Evolutionary conservation across 2,888 invertebrate genomes (phyloP), one percentile per base, ranked within the genome.

Genomic region (Atherix ibis): DNA sequence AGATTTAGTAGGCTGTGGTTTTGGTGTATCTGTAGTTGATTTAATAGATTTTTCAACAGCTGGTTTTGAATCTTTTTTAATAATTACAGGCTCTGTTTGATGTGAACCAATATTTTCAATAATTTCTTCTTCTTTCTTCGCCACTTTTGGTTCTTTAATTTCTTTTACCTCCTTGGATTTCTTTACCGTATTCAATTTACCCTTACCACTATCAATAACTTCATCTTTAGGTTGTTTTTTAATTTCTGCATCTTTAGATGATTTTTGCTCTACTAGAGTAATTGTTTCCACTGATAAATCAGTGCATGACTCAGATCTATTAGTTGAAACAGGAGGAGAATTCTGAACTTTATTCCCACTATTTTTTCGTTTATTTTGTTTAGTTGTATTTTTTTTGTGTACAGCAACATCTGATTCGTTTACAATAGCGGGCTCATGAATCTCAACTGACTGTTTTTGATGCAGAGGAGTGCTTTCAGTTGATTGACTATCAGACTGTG

Each of bases 191-290:
- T 47, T 42, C 39, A 55, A 59, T 6, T 54, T 53, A 5, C 55
- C 54, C 3, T 56, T 55, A 22, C 53, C 56, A 35, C 50, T 56
- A n/a, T 55, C 54, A 14, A 54, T 54, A 8, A 32, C 27, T 16
- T 34, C 37, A 39, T 44, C 37, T 22, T 47, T 49, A 15, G 56
- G 52, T 29, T 46, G 43, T 32, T 51, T 56, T 37, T 58, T 57
- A 14, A 60, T 37, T 38, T 62, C 61, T 42, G 82, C 82, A 64
- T 87, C 87, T 66, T 84, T 85, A 33, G 87, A 85, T 46, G 73
- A 76, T 57, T 72, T 75, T 52, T 73, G 66, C 52, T 81, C 80
- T 62, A 84, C 83, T 61, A 77, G 74, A 68, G 84, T 85, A 31
- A 63, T 52, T 32, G 65, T 46, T 38, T 68, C 58, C 42, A 65